These are phyloP conservation scores for Galerucella pusilla DNA, from an alignment of 2,888 invertebrate genomes.

Conservation along the genomic window DNA sequence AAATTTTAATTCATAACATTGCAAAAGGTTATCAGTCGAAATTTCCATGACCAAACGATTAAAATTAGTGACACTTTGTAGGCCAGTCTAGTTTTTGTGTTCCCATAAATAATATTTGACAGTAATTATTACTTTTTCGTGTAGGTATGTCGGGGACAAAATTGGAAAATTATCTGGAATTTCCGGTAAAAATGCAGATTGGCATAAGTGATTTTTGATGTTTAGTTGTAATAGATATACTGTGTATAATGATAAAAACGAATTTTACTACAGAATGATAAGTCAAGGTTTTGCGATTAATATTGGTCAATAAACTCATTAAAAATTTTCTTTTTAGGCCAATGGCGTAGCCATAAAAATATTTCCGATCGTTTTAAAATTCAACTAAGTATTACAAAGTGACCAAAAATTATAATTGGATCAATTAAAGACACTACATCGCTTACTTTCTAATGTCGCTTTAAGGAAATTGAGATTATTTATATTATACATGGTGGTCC, in stretches of 20 bases:
- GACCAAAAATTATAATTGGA: conserved; percentile 1
- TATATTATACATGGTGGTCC: no score
- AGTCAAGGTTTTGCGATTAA: conserved; percentile 4
- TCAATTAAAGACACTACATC: neutral
- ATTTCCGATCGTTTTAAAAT: conserved; percentile 5
- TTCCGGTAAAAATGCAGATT: neutral
- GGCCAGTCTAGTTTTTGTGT: no score
- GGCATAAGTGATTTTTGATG: neutral
- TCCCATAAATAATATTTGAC: no score
- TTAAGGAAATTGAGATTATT: neutral
- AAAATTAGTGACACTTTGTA: no score
- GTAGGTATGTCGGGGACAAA: no score
- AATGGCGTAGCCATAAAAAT: conserved; percentile 9
- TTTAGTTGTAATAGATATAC: neutral
- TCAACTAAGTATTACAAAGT: neutral
- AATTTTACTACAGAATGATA: neutral
- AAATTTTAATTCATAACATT: no score
- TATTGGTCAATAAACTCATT: conserved; percentile 26
- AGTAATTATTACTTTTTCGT: no score
- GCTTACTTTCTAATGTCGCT: conserved; percentile 2
- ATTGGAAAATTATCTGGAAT: no score
- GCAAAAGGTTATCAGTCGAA: no score
- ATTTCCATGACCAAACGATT: no score
- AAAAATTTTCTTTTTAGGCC: conserved; percentile 12
- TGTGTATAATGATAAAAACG: neutral